phyloP scores from a whole-genome alignment of 2,797 vertebrate species.

The Tenualosa ilisha region DNA sequence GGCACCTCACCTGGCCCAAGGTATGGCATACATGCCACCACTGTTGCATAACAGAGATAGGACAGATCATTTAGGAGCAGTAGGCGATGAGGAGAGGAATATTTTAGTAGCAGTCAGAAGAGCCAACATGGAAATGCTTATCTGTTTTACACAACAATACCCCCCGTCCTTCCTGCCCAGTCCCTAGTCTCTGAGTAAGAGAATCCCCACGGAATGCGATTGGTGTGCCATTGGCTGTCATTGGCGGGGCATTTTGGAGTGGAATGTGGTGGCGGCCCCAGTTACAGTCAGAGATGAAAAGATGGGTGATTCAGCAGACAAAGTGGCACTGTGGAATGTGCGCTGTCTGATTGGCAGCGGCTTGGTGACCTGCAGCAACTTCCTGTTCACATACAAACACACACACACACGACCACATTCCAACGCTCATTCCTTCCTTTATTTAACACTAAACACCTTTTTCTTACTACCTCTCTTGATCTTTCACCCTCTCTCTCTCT shows the following conservation, averaged over 20 bases:
- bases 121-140: slow-evolving; percentile 4
- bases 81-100: not conserved
- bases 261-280: slow-evolving; percentile 52
- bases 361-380: not conserved
- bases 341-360: not conserved
- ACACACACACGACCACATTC: not conserved
- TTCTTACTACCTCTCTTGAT: slow-evolving; percentile 59
- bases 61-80: not conserved
- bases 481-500: slow-evolving; percentile 59
- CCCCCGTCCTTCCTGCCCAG: slow-evolving; percentile 26
- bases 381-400: not conserved
- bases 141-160: slow-evolving; percentile 27
- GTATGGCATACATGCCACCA: not conserved
- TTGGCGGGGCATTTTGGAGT: slow-evolving; percentile 61
- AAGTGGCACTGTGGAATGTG: slow-evolving; percentile 1
- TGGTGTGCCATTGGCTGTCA: slow-evolving; percentile 68
- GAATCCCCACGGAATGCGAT: slow-evolving; percentile 62
- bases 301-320: slow-evolving; percentile 47
- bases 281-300: slow-evolving; percentile 64
- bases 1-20: not conserved
- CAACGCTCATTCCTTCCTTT: slow-evolving; percentile 7
- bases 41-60: not conserved
- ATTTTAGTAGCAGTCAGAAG: not conserved
- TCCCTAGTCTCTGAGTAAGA: slow-evolving; percentile 51
- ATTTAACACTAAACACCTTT: slow-evolving; percentile 47